These are phyloP conservation scores for Candidula unifasciata DNA, from an alignment of 2,888 invertebrate species.

Conservation along the genomic window DNA sequence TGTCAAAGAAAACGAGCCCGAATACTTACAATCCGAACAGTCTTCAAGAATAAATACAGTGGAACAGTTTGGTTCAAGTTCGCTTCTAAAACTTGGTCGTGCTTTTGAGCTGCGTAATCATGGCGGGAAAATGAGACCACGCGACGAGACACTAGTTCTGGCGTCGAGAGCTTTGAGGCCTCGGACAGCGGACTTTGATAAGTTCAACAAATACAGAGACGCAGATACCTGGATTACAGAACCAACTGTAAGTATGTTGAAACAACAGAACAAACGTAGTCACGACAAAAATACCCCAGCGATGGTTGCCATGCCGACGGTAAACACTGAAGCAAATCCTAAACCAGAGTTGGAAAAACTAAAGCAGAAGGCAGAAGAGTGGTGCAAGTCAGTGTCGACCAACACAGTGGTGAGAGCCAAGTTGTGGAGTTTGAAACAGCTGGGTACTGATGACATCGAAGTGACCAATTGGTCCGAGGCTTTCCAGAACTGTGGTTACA, in stretches of 20 bases:
- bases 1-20: conserved; percentile 63
- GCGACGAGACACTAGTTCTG: neutral
- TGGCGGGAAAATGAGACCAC: conserved; percentile 17
- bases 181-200: conserved; percentile 40
- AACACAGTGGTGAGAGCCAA: conserved; percentile 49
- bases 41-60: neutral
- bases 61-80: neutral
- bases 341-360: conserved; percentile 51
- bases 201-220: conserved; percentile 28
- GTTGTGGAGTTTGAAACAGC: conserved; percentile 47
- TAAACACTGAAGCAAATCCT: conserved; percentile 32
- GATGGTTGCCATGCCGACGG: neutral
- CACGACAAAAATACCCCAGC: neutral
- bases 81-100: conserved; percentile 46
- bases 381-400: conserved; percentile 50
- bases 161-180: conserved; percentile 51
- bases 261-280: conserved; percentile 24
- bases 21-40: conserved; percentile 55
- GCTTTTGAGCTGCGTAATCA: conserved; percentile 49
- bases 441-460: conserved; percentile 51
- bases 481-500: conserved; percentile 47
- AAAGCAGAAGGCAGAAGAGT: conserved; percentile 50
- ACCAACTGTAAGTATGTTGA: neutral
- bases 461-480: conserved; percentile 53
- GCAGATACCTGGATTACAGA: neutral